A percentile compares a stretch with the other conserved stretches of the same genome.
These are phyloP conservation scores for Otolemur crassicaudatus DNA, from an alignment of 2,797 vertebrate genomes.

Conservation along the genomic window DNA sequence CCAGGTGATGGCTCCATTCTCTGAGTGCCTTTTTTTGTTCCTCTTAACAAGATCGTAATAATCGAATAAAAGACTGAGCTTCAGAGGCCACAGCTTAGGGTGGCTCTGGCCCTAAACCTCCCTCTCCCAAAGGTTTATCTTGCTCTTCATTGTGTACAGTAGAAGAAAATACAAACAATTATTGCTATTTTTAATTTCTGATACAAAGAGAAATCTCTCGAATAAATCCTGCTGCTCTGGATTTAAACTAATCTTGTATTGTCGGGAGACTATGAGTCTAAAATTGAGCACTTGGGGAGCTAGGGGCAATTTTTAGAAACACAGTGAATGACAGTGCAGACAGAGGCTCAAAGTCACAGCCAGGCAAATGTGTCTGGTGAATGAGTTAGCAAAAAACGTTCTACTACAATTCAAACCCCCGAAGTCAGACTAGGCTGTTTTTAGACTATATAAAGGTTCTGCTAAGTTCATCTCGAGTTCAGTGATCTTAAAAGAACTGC, in stretches of 20 bases:
- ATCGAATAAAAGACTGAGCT: not conserved
- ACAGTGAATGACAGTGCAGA: constrained; percentile 54
- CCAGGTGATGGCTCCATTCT: not conserved
- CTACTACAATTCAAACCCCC: constrained; percentile 42
- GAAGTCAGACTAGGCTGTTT: constrained; percentile 51
- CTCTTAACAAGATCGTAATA: not conserved
- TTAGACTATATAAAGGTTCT: constrained; percentile 59
- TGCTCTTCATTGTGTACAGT: not conserved
- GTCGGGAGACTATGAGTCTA: constrained; percentile 58
- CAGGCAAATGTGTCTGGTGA: constrained; percentile 54
- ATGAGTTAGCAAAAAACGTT: constrained; percentile 60
- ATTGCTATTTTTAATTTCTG: constrained; percentile 41
- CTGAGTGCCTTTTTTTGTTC: not conserved
- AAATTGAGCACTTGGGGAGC: constrained; percentile 61
- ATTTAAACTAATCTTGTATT: constrained; percentile 69
- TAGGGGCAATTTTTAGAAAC: constrained; percentile 72
- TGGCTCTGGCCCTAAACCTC: not conserved
- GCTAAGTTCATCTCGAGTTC: constrained; percentile 68
- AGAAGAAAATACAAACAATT: not conserved
- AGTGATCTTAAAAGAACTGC: not conserved
- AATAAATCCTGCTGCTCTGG: constrained; percentile 48
- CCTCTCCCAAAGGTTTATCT: not conserved
- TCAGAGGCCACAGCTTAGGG: not conserved
- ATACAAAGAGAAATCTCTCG: not conserved
- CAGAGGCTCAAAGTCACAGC: constrained; percentile 49